Conservation (phyloP, 2,113 vertebrate genomes). For the Bubo bubo region DNA sequence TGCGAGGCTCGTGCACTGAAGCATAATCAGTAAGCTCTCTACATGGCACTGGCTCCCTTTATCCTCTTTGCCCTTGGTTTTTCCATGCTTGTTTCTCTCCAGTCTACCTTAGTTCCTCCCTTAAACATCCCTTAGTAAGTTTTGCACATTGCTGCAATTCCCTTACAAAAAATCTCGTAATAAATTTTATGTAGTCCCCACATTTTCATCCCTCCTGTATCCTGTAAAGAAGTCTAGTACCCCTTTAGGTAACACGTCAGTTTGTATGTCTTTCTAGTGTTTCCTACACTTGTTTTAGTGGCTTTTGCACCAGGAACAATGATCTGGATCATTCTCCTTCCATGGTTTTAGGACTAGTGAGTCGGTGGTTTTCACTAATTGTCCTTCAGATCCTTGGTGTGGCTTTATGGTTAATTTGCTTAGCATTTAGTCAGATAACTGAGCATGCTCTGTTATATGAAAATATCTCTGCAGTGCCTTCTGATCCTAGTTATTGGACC, state of each 20-base stretch:
- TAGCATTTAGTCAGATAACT: background rate
- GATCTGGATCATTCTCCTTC: fast-evolving
- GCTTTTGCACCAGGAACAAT: background rate
- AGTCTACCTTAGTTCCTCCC: background rate
- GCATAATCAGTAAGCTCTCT: background rate
- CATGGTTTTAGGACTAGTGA: background rate
- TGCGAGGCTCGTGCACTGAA: background rate
- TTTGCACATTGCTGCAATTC: background rate
- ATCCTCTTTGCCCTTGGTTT: background rate
- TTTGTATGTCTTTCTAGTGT: background rate
- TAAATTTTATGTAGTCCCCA: background rate
- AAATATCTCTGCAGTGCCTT: background rate
- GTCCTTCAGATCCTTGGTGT: background rate
- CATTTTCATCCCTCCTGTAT: background rate
- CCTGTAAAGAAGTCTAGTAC: background rate
- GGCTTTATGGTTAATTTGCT: background rate
- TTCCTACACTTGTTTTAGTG: background rate
- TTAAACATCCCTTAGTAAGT: background rate
- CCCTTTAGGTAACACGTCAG: background rate
- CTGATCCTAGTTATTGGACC: background rate
- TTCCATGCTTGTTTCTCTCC: background rate
- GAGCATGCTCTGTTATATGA: fast-evolving
- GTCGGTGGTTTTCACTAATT: background rate
- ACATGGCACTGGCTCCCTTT: background rate
- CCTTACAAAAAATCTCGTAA: background rate